Base-by-base conservation (phyloP, 2,888 invertebrate species). In the Himalopsyche tibetana region DNA sequence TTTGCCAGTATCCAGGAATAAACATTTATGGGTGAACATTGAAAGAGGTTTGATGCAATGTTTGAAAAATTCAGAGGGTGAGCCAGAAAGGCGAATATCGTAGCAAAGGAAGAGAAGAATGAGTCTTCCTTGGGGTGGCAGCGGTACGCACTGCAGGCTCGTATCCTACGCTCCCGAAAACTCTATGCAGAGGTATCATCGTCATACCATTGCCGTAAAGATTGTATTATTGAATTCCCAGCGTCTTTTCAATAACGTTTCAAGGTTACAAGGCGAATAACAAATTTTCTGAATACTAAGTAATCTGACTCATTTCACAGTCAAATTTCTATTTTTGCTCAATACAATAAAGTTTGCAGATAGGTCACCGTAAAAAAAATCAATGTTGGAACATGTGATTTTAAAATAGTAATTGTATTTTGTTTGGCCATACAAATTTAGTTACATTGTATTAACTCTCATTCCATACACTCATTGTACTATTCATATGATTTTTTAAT, bases 121-220 rank as follows among this genome's bases (percentile, higher is more conserved):
- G 82, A 85, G 74, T 63, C 85, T 63, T 63, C 63, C 69, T 74
- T 86, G 88, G 80, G 86, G 55, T 84, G 88, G 83, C 84, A 88
- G 86, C 84, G 87, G 89, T 85, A 88, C 89, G 87, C 88, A 89
- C 89, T 90, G 89, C 90, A 90, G 89, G 89, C 89, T 87, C 89
- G 89, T 88, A 83, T 89, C 82, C 82, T 90, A 89, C 90, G 90
- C 89, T 90, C 90, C 90, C 90, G 36, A 80, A 80, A 80, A n/a
- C 42, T 40, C 42, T 80, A 80, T 36, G 45, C 82, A 12, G 88
- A 89, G 89, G 89, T 90, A 88, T 89, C 89, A 89, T 89, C 89
- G 88, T 89, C 89, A 88, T 89, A 89, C 89, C 88, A 86, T 88
- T 84, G 83, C 83, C 84, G 82, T 87, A 87, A 87, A 85, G 87